These are phyloP conservation scores for Trissolcus japonicus DNA, from an alignment of 2,888 invertebrate genomes.

Conservation along the genomic window DNA sequence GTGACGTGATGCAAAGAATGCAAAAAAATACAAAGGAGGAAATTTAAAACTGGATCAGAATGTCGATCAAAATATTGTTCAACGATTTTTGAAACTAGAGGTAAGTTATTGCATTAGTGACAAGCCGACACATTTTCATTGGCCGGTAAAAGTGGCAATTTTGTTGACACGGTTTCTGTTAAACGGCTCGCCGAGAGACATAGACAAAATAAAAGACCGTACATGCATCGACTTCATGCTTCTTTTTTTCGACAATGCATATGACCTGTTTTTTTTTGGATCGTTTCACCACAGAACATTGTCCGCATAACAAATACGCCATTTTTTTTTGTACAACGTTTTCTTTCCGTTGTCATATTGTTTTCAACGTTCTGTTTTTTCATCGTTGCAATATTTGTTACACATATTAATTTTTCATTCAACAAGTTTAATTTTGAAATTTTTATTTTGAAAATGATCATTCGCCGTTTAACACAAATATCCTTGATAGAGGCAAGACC, in stretches of 20 bases:
- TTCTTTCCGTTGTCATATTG: constrained; percentile 1
- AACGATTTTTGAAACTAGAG: too few species aligned
- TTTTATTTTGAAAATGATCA: not conserved
- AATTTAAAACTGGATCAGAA: too few species aligned
- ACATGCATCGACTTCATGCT: not conserved
- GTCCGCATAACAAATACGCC: constrained; percentile 14
- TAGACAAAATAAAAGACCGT: constrained; percentile 11
- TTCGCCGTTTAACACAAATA: constrained; percentile 13
- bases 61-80: too few species aligned
- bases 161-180: not conserved
- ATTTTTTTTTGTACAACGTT: constrained; percentile 14
- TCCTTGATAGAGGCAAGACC: constrained; percentile 49
- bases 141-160: not conserved
- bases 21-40: too few species aligned
- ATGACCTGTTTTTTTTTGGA: constrained; percentile 28
- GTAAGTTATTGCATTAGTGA: too few species aligned
- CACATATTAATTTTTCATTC: not conserved
- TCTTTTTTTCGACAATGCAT: constrained; percentile 15
- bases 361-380: not conserved
- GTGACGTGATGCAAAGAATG: too few species aligned
- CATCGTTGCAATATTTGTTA: not conserved
- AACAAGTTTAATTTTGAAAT: not conserved
- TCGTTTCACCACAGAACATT: constrained; percentile 30
- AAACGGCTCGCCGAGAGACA: too few species aligned
- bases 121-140: not conserved